Percentiles rank a stretch among this genome's conserved stretches.
These are phyloP conservation scores for Xerus inauris DNA, from an alignment of 2,113 vertebrate genomes.

Conservation along the genomic window DNA sequence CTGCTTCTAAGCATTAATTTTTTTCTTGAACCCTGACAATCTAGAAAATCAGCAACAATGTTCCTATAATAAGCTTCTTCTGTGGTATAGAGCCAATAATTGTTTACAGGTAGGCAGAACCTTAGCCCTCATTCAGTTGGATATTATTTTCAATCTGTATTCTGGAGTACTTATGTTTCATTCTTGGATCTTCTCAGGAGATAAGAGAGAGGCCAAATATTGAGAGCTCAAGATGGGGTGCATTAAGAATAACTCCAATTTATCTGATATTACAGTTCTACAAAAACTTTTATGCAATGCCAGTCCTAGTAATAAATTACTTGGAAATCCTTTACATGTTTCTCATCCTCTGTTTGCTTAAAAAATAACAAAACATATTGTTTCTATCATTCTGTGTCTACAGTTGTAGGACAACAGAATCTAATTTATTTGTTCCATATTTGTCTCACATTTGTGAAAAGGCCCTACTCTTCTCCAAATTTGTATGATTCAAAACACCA, in stretches of 20 bases:
- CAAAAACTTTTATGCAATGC: background rate
- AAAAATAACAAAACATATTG: background rate
- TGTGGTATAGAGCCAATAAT: background rate
- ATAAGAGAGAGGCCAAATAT: background rate
- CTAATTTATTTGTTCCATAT: background rate
- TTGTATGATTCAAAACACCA: background rate
- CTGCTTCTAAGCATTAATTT: background rate
- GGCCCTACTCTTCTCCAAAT: background rate
- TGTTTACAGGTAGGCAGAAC: background rate
- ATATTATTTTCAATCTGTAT: background rate
- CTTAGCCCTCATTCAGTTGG: background rate
- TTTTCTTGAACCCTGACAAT: background rate
- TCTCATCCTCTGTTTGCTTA: background rate
- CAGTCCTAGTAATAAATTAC: background rate
- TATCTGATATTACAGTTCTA: background rate
- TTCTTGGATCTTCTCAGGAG: background rate
- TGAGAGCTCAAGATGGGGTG: background rate
- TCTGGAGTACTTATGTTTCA: background rate
- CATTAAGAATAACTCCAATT: background rate
- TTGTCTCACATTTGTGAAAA: background rate
- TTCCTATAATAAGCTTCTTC: conserved; percentile 2
- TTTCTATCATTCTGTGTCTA: background rate
- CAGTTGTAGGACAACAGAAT: background rate
- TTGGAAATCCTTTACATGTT: background rate
- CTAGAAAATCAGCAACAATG: background rate